Percentiles rank a stretch among this genome's conserved stretches.
Evolutionary conservation across 2,797 vertebrate species (phyloP).

Genomic region (Poeciliopsis presidionis): DNA sequence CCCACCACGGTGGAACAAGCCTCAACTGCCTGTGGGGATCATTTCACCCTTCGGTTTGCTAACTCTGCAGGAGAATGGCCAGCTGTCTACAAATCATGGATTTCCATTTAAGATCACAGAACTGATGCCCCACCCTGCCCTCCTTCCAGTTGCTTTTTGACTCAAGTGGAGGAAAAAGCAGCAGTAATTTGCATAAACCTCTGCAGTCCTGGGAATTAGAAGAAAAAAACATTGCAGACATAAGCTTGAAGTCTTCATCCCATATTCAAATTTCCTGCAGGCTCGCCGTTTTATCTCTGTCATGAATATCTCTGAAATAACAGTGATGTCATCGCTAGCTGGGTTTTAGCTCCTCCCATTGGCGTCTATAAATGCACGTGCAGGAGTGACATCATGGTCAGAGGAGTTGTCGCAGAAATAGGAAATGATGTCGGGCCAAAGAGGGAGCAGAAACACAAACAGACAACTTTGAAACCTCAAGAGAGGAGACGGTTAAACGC

Average conservation of each 20-base stretch:
- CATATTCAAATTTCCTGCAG: constrained; percentile 41
- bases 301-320: constrained; percentile 65
- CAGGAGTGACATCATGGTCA: constrained; percentile 48
- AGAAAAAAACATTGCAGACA: constrained; percentile 12
- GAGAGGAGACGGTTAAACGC: constrained; percentile 45
- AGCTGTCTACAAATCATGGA: constrained; percentile 12
- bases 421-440: constrained; percentile 7
- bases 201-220: constrained; percentile 21
- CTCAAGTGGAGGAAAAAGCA: constrained; percentile 1
- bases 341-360: constrained; percentile 43
- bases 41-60: constrained; percentile 28
- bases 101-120: constrained; percentile 22
- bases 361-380: constrained; percentile 56
- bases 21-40: constrained; percentile 3
- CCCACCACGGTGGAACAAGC: constrained; percentile 28
- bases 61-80: not conserved
- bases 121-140: not conserved
- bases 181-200: constrained; percentile 45
- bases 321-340: constrained; percentile 63
- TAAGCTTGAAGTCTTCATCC: constrained; percentile 7
- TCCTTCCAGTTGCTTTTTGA: not conserved
- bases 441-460: constrained; percentile 15
- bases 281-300: constrained; percentile 33
- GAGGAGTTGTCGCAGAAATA: constrained; percentile 12
- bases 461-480: constrained; percentile 20